Evolutionary conservation across 2,888 invertebrate species (phyloP).

Genomic region (Trichopoda pennipes): DNA sequence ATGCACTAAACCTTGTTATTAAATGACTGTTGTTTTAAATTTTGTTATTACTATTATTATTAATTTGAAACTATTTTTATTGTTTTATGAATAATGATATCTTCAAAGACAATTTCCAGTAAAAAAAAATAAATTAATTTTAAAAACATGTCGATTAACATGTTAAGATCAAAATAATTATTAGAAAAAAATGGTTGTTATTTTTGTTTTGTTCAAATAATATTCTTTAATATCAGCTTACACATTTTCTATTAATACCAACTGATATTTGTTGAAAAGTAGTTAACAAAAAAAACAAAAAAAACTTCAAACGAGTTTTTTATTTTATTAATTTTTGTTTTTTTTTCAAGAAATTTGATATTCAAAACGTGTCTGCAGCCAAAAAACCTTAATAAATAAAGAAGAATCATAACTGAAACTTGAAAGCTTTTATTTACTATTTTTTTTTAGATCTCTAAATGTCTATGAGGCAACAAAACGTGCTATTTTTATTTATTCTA

Average conservation of each 20-base stretch:
- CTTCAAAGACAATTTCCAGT: not conserved
- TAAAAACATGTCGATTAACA: not conserved
- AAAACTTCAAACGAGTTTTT: too few species aligned
- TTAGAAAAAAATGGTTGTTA: not conserved
- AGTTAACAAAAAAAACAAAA: too few species aligned
- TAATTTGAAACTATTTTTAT: not conserved
- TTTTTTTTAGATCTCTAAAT: not conserved
- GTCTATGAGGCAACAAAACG: not conserved
- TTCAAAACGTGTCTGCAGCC: slow-evolving; percentile 44
- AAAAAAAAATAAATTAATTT: not conserved
- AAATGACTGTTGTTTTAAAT: not conserved
- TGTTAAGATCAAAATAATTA: not conserved
- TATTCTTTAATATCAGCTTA: not conserved
- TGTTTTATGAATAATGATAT: not conserved
- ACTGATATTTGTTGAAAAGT: too few species aligned
- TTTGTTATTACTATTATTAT: not conserved
- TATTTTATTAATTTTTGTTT: not conserved
- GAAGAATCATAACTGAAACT: slow-evolving; percentile 6
- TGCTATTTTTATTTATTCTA: not conserved
- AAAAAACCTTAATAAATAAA: slow-evolving; percentile 9
- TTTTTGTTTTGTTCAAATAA: not conserved
- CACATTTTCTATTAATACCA: not conserved
- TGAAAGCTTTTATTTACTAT: not conserved
- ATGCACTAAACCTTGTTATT: not conserved
- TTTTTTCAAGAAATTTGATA: slow-evolving; percentile 27